Percentiles rank a stretch among this genome's conserved stretches.
Conservation (phyloP, 2,888 invertebrate species). For the Pseudanteris insignis region DNA sequence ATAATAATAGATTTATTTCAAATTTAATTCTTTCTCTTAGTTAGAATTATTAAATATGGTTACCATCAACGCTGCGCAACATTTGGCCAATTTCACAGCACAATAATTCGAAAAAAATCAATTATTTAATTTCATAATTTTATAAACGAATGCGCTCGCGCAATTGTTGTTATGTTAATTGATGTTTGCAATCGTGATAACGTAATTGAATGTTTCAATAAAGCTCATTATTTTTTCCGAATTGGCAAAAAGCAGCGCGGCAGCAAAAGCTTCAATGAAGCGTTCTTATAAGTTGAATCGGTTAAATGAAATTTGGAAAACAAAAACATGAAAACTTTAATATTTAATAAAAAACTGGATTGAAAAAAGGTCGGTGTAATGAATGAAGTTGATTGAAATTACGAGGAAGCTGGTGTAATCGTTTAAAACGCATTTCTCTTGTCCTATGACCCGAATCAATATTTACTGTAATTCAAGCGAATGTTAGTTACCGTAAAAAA, state of each 20-base stretch:
- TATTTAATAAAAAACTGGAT: slow-evolving; percentile 18
- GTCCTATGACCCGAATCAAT: slow-evolving; percentile 10
- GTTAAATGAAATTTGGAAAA: too few relatives aligned
- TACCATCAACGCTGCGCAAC: slow-evolving; percentile 61
- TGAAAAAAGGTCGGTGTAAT: slow-evolving; percentile 33
- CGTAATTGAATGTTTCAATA: slow-evolving; percentile 37
- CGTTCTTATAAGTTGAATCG: too few relatives aligned
- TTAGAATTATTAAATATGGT: slow-evolving; percentile 45
- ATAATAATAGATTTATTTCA: too few relatives aligned
- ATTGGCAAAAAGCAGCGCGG: slow-evolving; percentile 66
- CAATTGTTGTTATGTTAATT: too few relatives aligned
- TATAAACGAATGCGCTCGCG: too few relatives aligned
- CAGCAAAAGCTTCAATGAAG: slow-evolving; percentile 64
- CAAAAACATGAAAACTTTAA: slow-evolving; percentile 17
- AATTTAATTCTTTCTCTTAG: too few relatives aligned
- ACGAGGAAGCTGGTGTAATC: slow-evolving; percentile 12
- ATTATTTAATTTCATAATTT: too few relatives aligned
- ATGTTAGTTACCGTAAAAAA: slow-evolving; percentile 4
- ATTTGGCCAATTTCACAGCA: slow-evolving; percentile 60
- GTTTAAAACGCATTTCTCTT: slow-evolving; percentile 30
- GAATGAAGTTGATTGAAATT: slow-evolving; percentile 8
- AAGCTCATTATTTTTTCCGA: slow-evolving; percentile 55
- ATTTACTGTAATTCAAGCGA: slow-evolving; percentile 2
- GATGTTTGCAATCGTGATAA: too few relatives aligned
- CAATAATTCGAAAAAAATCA: slow-evolving; percentile 43